These are phyloP conservation scores for Setophaga petechia DNA, from an alignment of 2,113 vertebrate species.

Conservation along the genomic window DNA sequence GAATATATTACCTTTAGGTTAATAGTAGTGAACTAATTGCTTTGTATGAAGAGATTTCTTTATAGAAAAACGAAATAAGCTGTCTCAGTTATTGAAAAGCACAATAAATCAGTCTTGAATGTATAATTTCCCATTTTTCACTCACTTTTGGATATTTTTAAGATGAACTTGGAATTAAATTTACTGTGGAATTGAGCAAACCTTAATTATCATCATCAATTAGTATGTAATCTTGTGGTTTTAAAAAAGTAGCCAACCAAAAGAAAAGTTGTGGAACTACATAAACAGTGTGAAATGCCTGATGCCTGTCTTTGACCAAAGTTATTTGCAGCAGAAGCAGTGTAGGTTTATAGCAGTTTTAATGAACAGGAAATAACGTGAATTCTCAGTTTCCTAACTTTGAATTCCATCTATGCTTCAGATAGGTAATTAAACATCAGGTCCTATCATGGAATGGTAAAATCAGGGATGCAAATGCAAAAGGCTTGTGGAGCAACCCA, in stretches of 20 bases:
- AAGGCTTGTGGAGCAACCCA: neutral
- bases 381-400: constrained; percentile 1
- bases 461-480: neutral
- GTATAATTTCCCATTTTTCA: neutral
- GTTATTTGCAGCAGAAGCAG: neutral
- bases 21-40: neutral
- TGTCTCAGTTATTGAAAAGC: neutral
- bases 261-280: neutral
- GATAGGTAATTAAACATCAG: neutral
- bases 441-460: neutral
- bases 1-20: neutral
- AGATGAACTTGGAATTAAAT: constrained; percentile 37
- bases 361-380: neutral
- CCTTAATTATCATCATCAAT: constrained; percentile 72
- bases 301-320: neutral
- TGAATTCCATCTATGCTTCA: neutral
- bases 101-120: neutral
- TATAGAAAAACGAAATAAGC: neutral
- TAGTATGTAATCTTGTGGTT: constrained; percentile 12
- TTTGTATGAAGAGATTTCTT: neutral
- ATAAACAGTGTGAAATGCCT: neutral
- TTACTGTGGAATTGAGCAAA: constrained; percentile 70
- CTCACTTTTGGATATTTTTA: neutral
- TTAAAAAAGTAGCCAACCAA: neutral
- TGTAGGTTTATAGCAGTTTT: neutral